Evolutionary conservation across 2,888 invertebrate genomes (phyloP).

Genomic region (Carcina quercana): DNA sequence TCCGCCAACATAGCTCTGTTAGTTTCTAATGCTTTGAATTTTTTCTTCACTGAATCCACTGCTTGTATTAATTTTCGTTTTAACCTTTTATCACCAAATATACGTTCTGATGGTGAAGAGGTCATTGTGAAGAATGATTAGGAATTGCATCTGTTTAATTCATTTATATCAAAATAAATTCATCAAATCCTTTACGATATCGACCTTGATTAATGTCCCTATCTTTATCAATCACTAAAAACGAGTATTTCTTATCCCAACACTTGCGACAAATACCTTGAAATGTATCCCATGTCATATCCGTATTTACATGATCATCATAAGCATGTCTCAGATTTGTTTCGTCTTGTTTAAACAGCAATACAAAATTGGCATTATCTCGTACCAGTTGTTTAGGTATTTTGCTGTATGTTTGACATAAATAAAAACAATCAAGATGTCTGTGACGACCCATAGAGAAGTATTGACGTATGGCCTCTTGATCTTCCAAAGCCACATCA

Average conservation of each 20-base stretch:
- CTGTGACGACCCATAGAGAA: too few species aligned
- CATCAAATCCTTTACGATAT: conserved; percentile 5
- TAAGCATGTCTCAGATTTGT: conserved; percentile 25
- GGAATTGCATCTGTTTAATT: neutral
- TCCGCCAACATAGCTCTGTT: neutral
- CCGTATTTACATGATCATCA: conserved; percentile 23
- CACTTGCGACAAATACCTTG: conserved; percentile 13
- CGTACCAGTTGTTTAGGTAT: conserved; percentile 26
- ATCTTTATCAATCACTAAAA: conserved; percentile 20
- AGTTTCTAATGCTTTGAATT: conserved; percentile 1
- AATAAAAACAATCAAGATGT: neutral
- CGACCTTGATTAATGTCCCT: conserved; percentile 5
- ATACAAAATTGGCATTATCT: conserved; percentile 21
- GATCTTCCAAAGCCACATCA: conserved; percentile 16
- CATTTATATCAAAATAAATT: conserved; percentile 1
- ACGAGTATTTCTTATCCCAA: conserved; percentile 12
- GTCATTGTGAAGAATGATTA: neutral
- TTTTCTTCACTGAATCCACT: conserved; percentile 2
- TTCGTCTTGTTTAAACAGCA: conserved; percentile 26
- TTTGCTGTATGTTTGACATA: conserved; percentile 27
- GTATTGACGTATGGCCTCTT: conserved; percentile 7
- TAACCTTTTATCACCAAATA: neutral
- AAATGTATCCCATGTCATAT: conserved; percentile 20
- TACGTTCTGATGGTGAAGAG: neutral
- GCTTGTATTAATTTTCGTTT: conserved; percentile 7